These are phyloP conservation scores for Mobula birostris DNA, from an alignment of 2,113 vertebrate genomes.

Conservation along the genomic window DNA sequence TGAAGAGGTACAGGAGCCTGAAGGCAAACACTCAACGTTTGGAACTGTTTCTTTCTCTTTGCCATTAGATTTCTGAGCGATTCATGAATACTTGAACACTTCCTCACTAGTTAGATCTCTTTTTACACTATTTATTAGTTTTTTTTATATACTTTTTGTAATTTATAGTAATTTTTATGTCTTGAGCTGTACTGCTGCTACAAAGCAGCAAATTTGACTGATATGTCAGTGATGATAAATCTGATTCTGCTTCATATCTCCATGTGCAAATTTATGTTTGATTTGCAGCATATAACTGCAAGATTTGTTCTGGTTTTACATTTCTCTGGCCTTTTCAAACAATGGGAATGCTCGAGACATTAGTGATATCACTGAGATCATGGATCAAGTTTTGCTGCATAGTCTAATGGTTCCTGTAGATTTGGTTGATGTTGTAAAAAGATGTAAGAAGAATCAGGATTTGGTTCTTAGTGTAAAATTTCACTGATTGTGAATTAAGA, in stretches of 20 bases:
- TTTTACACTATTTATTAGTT: too few species aligned
- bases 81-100: too few species aligned
- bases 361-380: not conserved
- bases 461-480: not conserved
- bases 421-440: not conserved
- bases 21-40: too few species aligned
- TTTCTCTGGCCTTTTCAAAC: not conserved
- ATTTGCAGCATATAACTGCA: not conserved
- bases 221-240: too few species aligned
- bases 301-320: not conserved
- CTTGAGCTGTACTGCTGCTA: too few species aligned
- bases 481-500: not conserved
- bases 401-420: not conserved
- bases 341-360: not conserved
- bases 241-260: not conserved
- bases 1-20: too few species aligned
- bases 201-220: too few species aligned
- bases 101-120: too few species aligned
- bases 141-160: too few species aligned
- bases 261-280: not conserved
- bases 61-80: too few species aligned
- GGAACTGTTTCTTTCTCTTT: too few species aligned
- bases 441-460: not conserved
- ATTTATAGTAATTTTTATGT: too few species aligned
- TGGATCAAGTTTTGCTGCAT: not conserved